Conservation (phyloP, 2,888 invertebrate species). For the Notocelia uddmanniana region DNA sequence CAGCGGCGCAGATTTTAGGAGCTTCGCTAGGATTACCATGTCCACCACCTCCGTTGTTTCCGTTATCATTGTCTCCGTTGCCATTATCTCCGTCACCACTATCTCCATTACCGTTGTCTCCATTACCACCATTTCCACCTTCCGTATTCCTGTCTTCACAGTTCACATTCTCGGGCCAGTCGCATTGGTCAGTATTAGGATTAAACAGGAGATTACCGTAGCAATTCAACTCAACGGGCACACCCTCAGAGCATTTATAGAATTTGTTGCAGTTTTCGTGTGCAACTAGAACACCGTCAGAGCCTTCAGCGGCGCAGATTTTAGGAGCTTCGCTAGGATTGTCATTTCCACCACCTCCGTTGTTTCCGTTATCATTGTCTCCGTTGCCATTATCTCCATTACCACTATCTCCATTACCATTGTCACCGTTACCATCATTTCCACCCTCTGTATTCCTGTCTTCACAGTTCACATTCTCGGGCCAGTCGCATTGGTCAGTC, state of each 20-base stretch:
- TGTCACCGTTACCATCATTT: conserved; percentile 48
- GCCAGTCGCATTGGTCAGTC: conserved; percentile 58
- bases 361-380: background rate
- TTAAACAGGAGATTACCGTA: conserved; percentile 52
- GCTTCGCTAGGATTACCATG: conserved; percentile 55
- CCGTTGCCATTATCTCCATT: background rate
- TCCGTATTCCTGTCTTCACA: conserved; percentile 53
- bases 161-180: conserved; percentile 57
- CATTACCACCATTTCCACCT: conserved; percentile 31
- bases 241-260: conserved; percentile 56
- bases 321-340: conserved; percentile 48
- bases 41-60: background rate
- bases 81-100: conserved; percentile 7
- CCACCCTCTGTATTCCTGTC: conserved; percentile 41
- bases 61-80: conserved; percentile 32
- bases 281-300: conserved; percentile 55
- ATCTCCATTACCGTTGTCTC: conserved; percentile 5
- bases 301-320: conserved; percentile 53
- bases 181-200: conserved; percentile 53
- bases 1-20: conserved; percentile 55
- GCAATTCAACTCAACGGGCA: conserved; percentile 52
- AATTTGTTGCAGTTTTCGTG: conserved; percentile 62
- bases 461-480: conserved; percentile 50
- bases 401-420: background rate
- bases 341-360: conserved; percentile 8